Evolutionary conservation across 1,140 invertebrate genomes (phyloP), one percentile per base, ranked within the genome.

Genomic region (Branchinecta lindahli): DNA sequence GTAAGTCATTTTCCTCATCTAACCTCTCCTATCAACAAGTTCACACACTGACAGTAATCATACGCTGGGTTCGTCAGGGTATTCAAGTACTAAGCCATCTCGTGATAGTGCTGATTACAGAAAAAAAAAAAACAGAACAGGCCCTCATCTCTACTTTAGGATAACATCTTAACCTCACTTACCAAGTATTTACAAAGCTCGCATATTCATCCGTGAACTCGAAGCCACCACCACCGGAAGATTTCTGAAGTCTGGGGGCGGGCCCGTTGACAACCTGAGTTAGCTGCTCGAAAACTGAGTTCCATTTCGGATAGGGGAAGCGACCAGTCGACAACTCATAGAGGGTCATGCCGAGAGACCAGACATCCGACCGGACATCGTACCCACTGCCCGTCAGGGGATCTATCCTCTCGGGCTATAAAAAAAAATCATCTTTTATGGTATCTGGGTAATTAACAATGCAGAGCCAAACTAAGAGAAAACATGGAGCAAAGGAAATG

Each of bases 311-410:
- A 80, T 97, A 98, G 0, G 94, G 95, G 80, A 92, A 94, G 72
- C 86, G 85, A 71, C 89, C 90, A 20, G 89, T 92, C 68, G 90
- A 90, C 76, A 93, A 81, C 83, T 96, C 93, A 73, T 98, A 92
- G 75, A 98, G 82, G 67, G 95, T 96, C 73, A 99, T 97, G 74
- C 96, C 96, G 71, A 99, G 83, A 77, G 93, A 96, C 96, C 96
- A 99, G 33, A 99, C 95, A 83, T 99, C 96, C 18, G 96, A 94
- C 74, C 96, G 85, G 75, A 98, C 96, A 81, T 99, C 96, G 79
- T 98, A 98, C 79, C 95, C 92, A 68, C 90, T 88, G 69, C 85
- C 86, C 67, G 90, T 89, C 70, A 86, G 88, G 44, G 90, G 90
- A 80, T 94, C 92, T 81, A 98, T 97, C 76, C 94, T 84, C 83